Evolutionary conservation across 2,888 invertebrate genomes (phyloP).

Genomic region (Notodonta dromedarius): DNA sequence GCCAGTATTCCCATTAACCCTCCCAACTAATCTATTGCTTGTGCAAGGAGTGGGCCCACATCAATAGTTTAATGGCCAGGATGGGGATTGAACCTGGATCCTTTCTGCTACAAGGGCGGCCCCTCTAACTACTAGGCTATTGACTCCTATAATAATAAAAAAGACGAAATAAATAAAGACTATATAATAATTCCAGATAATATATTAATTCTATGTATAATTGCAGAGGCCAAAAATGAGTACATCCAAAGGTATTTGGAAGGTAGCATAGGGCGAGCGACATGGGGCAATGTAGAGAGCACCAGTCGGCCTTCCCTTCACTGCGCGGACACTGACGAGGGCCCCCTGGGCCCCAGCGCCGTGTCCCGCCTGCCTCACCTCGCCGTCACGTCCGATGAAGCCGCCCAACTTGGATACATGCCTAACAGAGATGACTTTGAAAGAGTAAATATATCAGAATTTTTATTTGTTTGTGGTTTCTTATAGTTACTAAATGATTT

Average conservation of each 20-base stretch:
- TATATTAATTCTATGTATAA: neutral
- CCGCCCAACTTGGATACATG: conserved; percentile 95
- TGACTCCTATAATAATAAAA: too few species aligned
- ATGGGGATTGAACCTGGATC: too few species aligned
- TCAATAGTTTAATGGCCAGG: too few species aligned
- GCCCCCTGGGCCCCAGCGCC: conserved; percentile 90
- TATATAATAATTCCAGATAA: too few species aligned
- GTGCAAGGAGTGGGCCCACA: too few species aligned
- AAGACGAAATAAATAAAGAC: too few species aligned
- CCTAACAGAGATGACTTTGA: conserved; percentile 98
- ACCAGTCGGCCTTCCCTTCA: conserved; percentile 89
- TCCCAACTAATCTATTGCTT: too few species aligned
- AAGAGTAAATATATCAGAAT: conserved; percentile 82
- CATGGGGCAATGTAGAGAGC: conserved; percentile 90
- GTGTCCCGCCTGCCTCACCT: conserved; percentile 89
- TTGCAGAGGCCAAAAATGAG: conserved; percentile 94
- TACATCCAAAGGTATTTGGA: conserved; percentile 94
- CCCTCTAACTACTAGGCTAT: too few species aligned
- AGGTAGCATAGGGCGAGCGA: conserved; percentile 94
- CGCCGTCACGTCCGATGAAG: conserved; percentile 93
- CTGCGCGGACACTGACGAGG: conserved; percentile 90
- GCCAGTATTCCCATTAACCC: too few species aligned
- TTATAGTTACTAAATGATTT: neutral
- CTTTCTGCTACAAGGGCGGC: too few species aligned
- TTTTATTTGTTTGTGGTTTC: too few species aligned